Base-by-base conservation (phyloP, 64 coral and sea anemone species). In the Anthopleura sola region DNA sequence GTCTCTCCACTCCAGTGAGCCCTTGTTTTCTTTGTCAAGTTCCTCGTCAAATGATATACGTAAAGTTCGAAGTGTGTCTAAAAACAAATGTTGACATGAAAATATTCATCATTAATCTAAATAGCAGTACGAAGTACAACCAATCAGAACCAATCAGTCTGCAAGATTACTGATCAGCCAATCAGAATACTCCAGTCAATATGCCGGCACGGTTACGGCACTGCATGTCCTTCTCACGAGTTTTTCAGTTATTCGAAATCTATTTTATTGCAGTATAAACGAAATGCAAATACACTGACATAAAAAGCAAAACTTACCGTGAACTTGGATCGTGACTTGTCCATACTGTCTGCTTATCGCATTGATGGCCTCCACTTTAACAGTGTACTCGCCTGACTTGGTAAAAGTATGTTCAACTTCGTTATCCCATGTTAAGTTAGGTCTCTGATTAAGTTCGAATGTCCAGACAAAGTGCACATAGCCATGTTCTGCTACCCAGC, bases 401-500 rank as follows among this genome's bases (percentile, higher is more conserved):
- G 31, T 81, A 75, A 81, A 91, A 19, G 20, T 37, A 82, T 91
- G 49, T n/a, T 55, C 26, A 6, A 91, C 89, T 14, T 60, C 55
- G 14, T 32, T 12, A 6, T 86, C 76, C 84, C 83, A 86, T 0
- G 89, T 91, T 71, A 91, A 62, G 5, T 33, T 16, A 17, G 89
- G 89, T 11, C 37, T 76, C 5, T 33, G 17, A n/a, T 80, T 44
- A 2, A 46, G 20, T 21, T 91, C 75, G 47, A 91, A 91, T 7
- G 54, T 54, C 89, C 89, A 91, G 71, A 91, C 85, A 39, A 86
- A 91, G 40, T 91, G 83, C 26, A 86, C 84, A 55, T 58, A 86
- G 75, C 89, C 89, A 29, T 81, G 85, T 1, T 60, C 28, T 49
- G 89, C 53, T 5, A 19, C 19, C 17, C 40, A 80, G 23, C 28